phyloP scores from a whole-genome alignment of 2,888 invertebrate species.

The Mimumesa dahlbomi region DNA sequence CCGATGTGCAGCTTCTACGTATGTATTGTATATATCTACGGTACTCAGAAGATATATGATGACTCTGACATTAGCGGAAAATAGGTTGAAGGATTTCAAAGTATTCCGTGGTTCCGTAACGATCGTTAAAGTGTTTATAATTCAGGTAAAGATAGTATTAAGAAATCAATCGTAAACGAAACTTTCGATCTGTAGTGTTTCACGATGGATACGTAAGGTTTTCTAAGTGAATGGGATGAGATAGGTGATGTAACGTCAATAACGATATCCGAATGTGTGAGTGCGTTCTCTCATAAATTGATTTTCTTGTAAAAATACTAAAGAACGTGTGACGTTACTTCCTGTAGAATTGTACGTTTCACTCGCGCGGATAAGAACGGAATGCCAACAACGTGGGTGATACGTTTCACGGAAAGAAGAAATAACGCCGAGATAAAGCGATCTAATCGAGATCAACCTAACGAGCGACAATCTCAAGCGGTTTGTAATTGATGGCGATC shows the following conservation, averaged over 20 bases:
- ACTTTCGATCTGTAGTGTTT: neutral
- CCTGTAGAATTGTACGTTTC: neutral
- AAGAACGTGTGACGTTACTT: neutral
- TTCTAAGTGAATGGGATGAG: too few relatives aligned
- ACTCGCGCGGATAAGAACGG: neutral
- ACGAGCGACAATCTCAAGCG: conserved; percentile 64
- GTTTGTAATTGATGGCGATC: conserved; percentile 71
- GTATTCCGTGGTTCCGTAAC: neutral
- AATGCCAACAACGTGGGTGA: conserved; percentile 31
- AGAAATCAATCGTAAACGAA: neutral
- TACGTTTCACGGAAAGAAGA: neutral
- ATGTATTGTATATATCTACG: too few relatives aligned
- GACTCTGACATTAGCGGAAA: neutral
- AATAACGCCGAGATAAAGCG: conserved; percentile 49
- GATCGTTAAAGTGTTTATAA: neutral
- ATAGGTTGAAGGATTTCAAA: neutral
- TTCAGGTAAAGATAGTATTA: neutral
- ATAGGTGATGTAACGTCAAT: too few relatives aligned
- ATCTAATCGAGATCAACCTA: conserved; percentile 70
- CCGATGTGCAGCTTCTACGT: conserved; percentile 9
- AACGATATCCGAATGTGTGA: too few relatives aligned
- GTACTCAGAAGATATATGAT: neutral
- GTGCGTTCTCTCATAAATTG: neutral
- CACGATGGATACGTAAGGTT: too few relatives aligned
- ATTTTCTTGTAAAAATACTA: neutral